Evolutionary conservation across 2,888 invertebrate genomes (phyloP).

Genomic region (Toxonevra muliebris): DNA sequence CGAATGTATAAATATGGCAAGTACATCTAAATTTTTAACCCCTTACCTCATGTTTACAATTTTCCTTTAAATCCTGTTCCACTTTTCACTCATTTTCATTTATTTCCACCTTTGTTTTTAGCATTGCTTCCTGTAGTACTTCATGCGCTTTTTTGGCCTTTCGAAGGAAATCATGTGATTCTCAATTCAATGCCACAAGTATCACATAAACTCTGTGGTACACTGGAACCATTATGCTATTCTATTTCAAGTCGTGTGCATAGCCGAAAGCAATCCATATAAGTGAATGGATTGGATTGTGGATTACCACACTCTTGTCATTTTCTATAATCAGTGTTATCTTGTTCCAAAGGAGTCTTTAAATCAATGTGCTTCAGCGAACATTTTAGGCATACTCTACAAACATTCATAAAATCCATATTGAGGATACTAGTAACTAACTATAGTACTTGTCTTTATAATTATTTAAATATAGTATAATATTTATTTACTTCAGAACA

Average conservation of each 20-base stretch:
- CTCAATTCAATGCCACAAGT: slow-evolving; percentile 42
- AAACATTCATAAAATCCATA: slow-evolving; percentile 38
- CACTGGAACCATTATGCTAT: slow-evolving; percentile 16
- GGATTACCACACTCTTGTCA: too few relatives aligned
- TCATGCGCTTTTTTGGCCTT: slow-evolving; percentile 42
- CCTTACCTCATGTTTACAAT: too few relatives aligned
- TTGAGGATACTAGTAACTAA: too few relatives aligned
- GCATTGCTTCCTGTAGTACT: slow-evolving; percentile 33
- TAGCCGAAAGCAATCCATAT: slow-evolving; percentile 45
- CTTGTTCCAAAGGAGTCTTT: slow-evolving; percentile 41
- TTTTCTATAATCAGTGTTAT: background rate
- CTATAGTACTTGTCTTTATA: too few relatives aligned
- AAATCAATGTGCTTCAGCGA: slow-evolving; percentile 44
- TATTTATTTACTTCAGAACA: too few relatives aligned
- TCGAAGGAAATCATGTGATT: slow-evolving; percentile 42
- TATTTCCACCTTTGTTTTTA: too few relatives aligned
- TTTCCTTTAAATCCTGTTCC: too few relatives aligned
- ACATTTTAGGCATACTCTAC: slow-evolving; percentile 45
- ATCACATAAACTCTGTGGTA: slow-evolving; percentile 41
- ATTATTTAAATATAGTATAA: too few relatives aligned
- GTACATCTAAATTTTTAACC: too few relatives aligned
- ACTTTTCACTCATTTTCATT: too few relatives aligned
- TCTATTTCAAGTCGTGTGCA: slow-evolving; percentile 43
- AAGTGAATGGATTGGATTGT: slow-evolving; percentile 19
- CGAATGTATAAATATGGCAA: too few relatives aligned